Evolutionary conservation across 64 coral and sea anemone species (phyloP).

Genomic region (Acropora yongei): DNA sequence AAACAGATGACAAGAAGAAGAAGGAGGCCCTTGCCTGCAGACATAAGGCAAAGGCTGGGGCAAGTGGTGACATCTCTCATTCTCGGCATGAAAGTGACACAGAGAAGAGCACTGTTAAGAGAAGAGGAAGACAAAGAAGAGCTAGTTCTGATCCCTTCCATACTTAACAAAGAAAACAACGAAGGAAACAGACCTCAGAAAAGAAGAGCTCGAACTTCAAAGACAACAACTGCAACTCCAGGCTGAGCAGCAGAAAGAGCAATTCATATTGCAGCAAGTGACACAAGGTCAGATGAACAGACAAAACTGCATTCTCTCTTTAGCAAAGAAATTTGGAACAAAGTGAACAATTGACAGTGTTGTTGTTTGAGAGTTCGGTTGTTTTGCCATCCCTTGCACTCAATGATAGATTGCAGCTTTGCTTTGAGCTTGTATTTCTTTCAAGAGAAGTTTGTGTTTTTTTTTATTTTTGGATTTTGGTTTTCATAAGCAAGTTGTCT

Average conservation of each 20-base stretch:
- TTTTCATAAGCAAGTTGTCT: neutral
- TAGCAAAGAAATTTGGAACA: slow-evolving; percentile 43
- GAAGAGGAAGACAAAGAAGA: slow-evolving; percentile 60
- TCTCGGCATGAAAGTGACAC: slow-evolving; percentile 43
- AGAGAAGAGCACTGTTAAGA: slow-evolving; percentile 26
- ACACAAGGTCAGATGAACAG: slow-evolving; percentile 50
- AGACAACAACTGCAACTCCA: slow-evolving; percentile 64
- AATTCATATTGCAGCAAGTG: slow-evolving; percentile 73
- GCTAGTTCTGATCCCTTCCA: slow-evolving; percentile 57
- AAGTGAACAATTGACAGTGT: slow-evolving; percentile 48
- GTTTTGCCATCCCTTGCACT: slow-evolving; percentile 26
- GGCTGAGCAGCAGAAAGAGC: slow-evolving; percentile 74
- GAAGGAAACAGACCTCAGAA: slow-evolving; percentile 62
- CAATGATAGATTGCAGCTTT: slow-evolving; percentile 43
- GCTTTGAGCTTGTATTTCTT: slow-evolving; percentile 5
- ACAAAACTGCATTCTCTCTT: slow-evolving; percentile 54
- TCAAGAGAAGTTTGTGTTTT: neutral
- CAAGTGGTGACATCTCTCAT: slow-evolving; percentile 52
- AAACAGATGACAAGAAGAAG: slow-evolving; percentile 76
- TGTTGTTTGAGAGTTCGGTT: slow-evolving; percentile 35
- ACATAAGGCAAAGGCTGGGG: slow-evolving; percentile 57
- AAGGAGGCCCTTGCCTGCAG: slow-evolving; percentile 51
- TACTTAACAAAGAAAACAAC: slow-evolving; percentile 69
- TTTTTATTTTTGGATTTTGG: neutral
- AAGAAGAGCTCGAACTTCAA: slow-evolving; percentile 74